A percentile compares a stretch with the other conserved stretches of the same genome.
Evolutionary conservation across 2,888 invertebrate species (phyloP).

Genomic region (Lutraria lutraria): DNA sequence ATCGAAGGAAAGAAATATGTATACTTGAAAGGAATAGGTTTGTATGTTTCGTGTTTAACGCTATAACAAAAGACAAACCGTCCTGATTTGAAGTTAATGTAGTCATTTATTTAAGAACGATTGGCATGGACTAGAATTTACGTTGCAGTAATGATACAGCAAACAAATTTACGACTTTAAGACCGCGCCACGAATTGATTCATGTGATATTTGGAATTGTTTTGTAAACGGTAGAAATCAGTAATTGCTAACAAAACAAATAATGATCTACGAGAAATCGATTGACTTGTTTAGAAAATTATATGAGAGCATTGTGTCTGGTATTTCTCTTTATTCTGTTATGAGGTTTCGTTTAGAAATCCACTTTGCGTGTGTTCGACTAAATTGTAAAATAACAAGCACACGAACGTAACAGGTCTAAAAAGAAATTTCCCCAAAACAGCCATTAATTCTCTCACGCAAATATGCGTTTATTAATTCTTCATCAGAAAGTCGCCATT

Average conservation of each 20-base stretch:
- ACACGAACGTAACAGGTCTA: not conserved
- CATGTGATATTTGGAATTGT: not conserved
- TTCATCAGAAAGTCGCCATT: not conserved
- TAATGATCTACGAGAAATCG: no score
- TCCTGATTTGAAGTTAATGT: not conserved
- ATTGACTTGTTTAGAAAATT: no score
- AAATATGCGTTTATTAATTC: not conserved
- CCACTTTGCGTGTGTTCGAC: no score
- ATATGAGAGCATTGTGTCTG: no score
- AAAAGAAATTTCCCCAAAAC: not conserved
- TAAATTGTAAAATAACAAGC: not conserved
- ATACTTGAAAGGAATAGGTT: not conserved
- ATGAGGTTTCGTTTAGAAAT: no score
- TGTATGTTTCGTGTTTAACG: not conserved
- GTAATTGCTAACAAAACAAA: no score
- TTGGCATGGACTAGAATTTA: not conserved
- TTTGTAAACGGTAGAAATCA: no score
- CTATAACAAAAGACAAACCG: not conserved
- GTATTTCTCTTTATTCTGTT: no score
- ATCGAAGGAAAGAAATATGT: not conserved
- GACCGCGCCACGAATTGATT: not conserved
- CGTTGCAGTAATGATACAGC: not conserved
- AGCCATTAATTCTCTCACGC: not conserved
- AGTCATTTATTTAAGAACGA: not conserved
- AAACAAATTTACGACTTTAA: conserved; percentile 3